Evolutionary conservation across 2,888 invertebrate species (phyloP), one percentile per base, ranked within the genome.

Genomic region (Merodon equestris): DNA sequence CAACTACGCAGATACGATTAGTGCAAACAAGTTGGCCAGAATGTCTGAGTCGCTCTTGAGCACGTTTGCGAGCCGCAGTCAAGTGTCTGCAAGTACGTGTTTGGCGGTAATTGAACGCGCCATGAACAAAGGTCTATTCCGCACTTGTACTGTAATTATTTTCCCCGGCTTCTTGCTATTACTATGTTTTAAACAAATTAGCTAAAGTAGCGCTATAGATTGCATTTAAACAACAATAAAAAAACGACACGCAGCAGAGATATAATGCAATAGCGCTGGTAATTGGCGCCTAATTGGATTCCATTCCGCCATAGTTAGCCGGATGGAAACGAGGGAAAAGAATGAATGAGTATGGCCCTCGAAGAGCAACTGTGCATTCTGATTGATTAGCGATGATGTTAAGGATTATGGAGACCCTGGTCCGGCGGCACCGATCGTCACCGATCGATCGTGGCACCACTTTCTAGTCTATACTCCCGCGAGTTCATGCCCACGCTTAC

Each of bases 291-390:
- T 77, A 77, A 77, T 77, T 77, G 67, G 47, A 72, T 67, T 77
- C 63, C 72, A 72, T 72, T 73, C 61, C 77, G 67, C 73, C 57
- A 63, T 67, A 42, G 56, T 72, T 63, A 67, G 72, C 77, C 77
- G 77, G 77, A 77, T 73, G 73, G 63, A 73, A 2, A 7, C 3
- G 27, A 27, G 2, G 27, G 27, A 63, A 77, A 40, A 40, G 13
- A 53, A 53, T 54, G 19, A 45, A 38, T 47, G n/a, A 12, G 36
- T 48, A 19, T 54, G 76, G n/a, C 51, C 56, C 57, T 63, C 72
- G 34, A 57, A 74, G 61, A 61, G 51, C 13, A 27, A 7, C 27
- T 27, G 7, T 27, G 27, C 7, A 7, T 7, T 7, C 7, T 7
- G 27, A 27, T 27, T 2, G 27, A 27, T 27, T 7, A 7, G 27